phyloP scores from a whole-genome alignment of 2,797 vertebrate genomes.

The Etheostoma perlongum region DNA sequence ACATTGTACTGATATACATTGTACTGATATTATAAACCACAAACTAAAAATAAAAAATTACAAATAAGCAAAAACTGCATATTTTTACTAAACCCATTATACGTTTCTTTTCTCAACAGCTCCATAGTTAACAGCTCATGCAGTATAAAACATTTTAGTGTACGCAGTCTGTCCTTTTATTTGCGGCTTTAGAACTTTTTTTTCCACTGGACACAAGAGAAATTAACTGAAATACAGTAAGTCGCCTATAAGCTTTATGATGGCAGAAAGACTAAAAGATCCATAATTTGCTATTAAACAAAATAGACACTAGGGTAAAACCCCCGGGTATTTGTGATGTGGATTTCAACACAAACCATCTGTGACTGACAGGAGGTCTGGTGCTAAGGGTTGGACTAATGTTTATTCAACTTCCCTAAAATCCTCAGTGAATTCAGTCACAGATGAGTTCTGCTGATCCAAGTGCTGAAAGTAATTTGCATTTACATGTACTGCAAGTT shows the following conservation, averaged over 20 bases:
- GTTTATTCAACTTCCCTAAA: slow-evolving; percentile 52
- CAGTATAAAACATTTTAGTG: slow-evolving; percentile 21
- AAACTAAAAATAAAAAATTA: not conserved
- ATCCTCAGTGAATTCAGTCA: slow-evolving; percentile 45
- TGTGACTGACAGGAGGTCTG: slow-evolving; percentile 57
- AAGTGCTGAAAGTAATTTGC: slow-evolving; percentile 39
- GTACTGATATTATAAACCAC: slow-evolving; percentile 7
- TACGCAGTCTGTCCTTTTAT: not conserved
- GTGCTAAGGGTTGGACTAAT: slow-evolving; percentile 34
- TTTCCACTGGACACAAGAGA: slow-evolving; percentile 2
- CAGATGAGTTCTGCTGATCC: slow-evolving; percentile 45
- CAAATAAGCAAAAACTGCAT: not conserved
- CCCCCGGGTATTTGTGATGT: slow-evolving; percentile 27
- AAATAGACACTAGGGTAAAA: slow-evolving; percentile 49
- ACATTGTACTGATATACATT: slow-evolving; percentile 12
- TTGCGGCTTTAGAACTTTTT: not conserved
- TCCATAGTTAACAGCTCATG: not conserved
- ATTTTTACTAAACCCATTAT: not conserved
- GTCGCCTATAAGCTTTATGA: not conserved
- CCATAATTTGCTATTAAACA: slow-evolving; percentile 23
- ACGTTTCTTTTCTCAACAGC: not conserved
- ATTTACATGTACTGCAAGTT: slow-evolving; percentile 45
- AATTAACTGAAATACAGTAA: slow-evolving; percentile 25
- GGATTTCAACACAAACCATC: slow-evolving; percentile 46
- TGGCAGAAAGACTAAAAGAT: slow-evolving; percentile 25